Percentiles rank a stretch among this genome's conserved stretches.
Evolutionary conservation across 2,113 vertebrate species (phyloP).

Genomic region (Polyodon spathula): DNA sequence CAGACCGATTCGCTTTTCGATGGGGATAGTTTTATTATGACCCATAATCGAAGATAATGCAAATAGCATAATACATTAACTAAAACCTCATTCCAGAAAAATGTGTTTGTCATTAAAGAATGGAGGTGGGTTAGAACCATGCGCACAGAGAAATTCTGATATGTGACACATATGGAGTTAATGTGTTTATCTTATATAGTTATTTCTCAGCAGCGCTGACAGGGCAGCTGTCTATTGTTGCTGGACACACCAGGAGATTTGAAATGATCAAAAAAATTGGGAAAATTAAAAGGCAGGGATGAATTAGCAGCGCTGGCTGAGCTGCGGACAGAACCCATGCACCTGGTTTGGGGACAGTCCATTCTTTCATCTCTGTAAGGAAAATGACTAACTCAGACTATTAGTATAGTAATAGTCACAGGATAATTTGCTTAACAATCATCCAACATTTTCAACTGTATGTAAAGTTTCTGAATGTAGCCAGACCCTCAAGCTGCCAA

Average conservation of each 20-base stretch:
- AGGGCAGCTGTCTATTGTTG: conserved; percentile 66
- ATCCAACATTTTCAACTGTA: neutral
- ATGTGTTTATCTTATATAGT: conserved; percentile 43
- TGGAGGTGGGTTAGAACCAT: neutral
- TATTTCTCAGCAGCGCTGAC: conserved; percentile 41
- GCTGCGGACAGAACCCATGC: conserved; percentile 47
- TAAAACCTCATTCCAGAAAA: conserved; percentile 35
- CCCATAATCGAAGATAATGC: conserved; percentile 10
- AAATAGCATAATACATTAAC: conserved; percentile 15
- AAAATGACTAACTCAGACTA: neutral
- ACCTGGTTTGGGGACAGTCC: conserved; percentile 49
- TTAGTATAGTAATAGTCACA: neutral
- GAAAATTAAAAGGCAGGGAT: conserved; percentile 30
- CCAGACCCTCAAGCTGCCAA: too few species aligned
- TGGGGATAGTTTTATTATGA: conserved; percentile 3
- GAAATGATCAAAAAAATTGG: conserved; percentile 40
- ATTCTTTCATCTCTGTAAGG: conserved; percentile 27
- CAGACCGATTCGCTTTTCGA: conserved; percentile 38
- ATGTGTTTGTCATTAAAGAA: conserved; percentile 15
- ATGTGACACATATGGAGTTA: conserved; percentile 19
- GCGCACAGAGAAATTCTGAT: neutral
- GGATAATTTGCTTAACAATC: neutral
- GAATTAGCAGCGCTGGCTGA: conserved; percentile 45
- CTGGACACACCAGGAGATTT: conserved; percentile 50
- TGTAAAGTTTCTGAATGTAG: neutral